These are phyloP conservation scores for Andrena marginata DNA, from an alignment of 2,888 invertebrate genomes.

Conservation along the genomic window DNA sequence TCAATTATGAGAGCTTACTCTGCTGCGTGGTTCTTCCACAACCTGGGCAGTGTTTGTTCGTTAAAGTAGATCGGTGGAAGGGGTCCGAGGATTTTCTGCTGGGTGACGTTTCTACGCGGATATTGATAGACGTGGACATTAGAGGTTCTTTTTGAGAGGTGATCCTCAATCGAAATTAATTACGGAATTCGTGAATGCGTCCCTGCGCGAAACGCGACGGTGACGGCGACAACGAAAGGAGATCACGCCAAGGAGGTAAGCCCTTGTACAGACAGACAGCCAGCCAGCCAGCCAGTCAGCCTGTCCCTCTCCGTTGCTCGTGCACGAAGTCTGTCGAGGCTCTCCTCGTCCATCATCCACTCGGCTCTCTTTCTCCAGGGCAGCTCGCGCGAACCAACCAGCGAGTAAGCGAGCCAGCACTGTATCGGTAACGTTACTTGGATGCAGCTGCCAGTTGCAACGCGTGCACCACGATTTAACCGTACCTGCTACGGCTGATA, in stretches of 20 bases:
- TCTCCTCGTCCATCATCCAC: slow-evolving; percentile 43
- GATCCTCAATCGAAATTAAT: slow-evolving; percentile 4
- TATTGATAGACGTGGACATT: too few relatives aligned
- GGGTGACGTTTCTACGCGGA: too few relatives aligned
- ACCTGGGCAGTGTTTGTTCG: too few relatives aligned
- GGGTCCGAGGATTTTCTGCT: too few relatives aligned
- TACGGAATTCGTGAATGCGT: slow-evolving; percentile 43
- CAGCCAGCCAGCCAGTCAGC: slow-evolving; percentile 15
- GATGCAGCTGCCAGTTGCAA: slow-evolving; percentile 62
- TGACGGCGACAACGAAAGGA: slow-evolving; percentile 70
- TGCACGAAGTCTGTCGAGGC: slow-evolving; percentile 33
- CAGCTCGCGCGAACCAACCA: slow-evolving; percentile 1
- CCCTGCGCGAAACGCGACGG: slow-evolving; percentile 37
- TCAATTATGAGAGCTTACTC: slow-evolving; percentile 24
- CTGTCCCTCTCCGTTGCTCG: slow-evolving; percentile 46
- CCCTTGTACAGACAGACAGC: slow-evolving; percentile 72
- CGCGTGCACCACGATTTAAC: slow-evolving; percentile 68
- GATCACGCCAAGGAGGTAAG: slow-evolving; percentile 73
- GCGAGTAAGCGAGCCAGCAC: slow-evolving; percentile 29
- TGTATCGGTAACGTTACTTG: slow-evolving; percentile 59
- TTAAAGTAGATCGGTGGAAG: too few relatives aligned
- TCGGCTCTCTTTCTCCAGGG: slow-evolving; percentile 32
- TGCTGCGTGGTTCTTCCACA: slow-evolving; percentile 12
- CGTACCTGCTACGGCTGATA: slow-evolving; percentile 64
- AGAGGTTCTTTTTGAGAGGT: too few relatives aligned